Percentiles rank a stretch among this genome's conserved stretches.
These are phyloP conservation scores for Gymnothorax javanicus DNA, from an alignment of 2,797 vertebrate genomes.

Conservation along the genomic window DNA sequence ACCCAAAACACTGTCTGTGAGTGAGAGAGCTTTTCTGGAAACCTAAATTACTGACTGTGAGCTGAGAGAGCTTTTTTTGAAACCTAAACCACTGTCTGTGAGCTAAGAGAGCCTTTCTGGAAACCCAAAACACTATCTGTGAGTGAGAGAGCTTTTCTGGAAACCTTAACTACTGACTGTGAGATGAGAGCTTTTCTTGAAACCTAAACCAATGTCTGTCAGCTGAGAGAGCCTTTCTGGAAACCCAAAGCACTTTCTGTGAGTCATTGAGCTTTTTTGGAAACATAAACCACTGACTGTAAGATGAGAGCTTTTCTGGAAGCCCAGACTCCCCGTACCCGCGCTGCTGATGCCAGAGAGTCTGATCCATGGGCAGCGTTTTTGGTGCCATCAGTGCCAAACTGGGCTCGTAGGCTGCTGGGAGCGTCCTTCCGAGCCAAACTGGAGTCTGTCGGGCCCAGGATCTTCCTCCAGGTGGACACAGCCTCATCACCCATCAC, in stretches of 20 bases:
- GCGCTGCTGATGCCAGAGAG: constrained; percentile 73
- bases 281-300: not conserved
- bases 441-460: constrained; percentile 69
- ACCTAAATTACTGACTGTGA: no score
- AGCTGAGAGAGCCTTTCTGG: not conserved
- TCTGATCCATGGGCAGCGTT: constrained; percentile 77
- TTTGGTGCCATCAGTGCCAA: constrained; percentile 68
- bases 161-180: no score
- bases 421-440: constrained; percentile 64
- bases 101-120: no score
- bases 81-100: no score
- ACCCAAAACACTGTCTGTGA: not conserved
- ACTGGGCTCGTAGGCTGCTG: constrained; percentile 65
- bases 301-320: not conserved
- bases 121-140: no score
- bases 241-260: no score
- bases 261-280: no score
- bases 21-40: not conserved
- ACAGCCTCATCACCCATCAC: constrained; percentile 78
- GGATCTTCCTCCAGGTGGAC: constrained; percentile 70
- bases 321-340: constrained; percentile 54
- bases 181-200: not conserved
- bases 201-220: not conserved
- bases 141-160: no score
- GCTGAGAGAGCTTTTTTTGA: no score